Evolutionary conservation across 2,113 vertebrate species (phyloP).

Genomic region (Anas platyrhynchos): DNA sequence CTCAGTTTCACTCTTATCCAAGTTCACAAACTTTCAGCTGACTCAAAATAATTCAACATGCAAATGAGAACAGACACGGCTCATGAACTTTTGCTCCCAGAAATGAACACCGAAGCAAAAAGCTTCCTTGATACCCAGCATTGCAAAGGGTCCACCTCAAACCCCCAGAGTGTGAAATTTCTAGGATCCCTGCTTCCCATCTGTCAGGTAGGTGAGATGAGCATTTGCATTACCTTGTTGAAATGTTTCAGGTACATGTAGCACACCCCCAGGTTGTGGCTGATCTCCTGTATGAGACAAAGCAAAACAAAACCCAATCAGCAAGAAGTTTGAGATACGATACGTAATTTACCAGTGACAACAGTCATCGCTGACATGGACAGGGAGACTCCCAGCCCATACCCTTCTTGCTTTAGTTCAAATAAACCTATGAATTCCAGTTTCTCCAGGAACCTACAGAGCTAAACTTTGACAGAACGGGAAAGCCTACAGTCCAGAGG

Average conservation of each 20-base stretch:
- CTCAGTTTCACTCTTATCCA: not conserved
- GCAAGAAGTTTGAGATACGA: not conserved
- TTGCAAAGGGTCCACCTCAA: not conserved
- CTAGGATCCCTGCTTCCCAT: not conserved
- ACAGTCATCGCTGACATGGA: not conserved
- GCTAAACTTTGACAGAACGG: not conserved
- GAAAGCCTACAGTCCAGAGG: not conserved
- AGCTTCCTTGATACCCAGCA: not conserved
- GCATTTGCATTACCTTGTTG: constrained; percentile 81
- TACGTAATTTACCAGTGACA: not conserved
- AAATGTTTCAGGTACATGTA: constrained; percentile 95
- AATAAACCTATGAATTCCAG: not conserved
- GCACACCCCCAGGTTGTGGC: constrained; percentile 94
- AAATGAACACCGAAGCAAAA: not conserved
- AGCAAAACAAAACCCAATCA: not conserved
- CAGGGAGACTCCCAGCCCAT: not conserved
- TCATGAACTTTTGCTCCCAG: not conserved
- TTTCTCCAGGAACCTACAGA: not conserved
- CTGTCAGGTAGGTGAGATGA: accelerated
- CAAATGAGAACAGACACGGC: not conserved
- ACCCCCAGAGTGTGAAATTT: not conserved
- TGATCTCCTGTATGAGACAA: constrained; percentile 86
- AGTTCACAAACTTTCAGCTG: not conserved
- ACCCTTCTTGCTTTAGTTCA: not conserved
- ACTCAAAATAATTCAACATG: not conserved